Percentiles rank a stretch among this genome's conserved stretches.
These are phyloP conservation scores for Drosophila nasuta DNA, from an alignment of 1,140 invertebrate species.

Conservation along the genomic window DNA sequence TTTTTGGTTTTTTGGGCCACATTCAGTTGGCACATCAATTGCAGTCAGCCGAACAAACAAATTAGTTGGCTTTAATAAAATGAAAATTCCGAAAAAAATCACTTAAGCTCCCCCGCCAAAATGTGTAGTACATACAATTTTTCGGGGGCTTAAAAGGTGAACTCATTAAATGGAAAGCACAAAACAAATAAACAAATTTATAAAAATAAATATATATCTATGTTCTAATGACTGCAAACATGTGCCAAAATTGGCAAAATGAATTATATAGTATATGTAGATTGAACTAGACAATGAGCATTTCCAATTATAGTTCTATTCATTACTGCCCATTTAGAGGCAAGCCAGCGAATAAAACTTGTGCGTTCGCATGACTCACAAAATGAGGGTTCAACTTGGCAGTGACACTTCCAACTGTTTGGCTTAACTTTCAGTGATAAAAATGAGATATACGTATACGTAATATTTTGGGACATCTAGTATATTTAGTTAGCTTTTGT, in stretches of 20 bases:
- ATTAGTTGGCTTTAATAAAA: constrained; percentile 39
- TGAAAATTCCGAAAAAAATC: neutral
- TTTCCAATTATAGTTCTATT: constrained; percentile 9
- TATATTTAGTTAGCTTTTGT: constrained; percentile 43
- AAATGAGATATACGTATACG: constrained; percentile 17
- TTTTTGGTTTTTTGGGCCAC: constrained; percentile 15
- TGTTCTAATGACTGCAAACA: constrained; percentile 3
- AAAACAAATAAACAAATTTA: constrained; percentile 59
- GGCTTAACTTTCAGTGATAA: constrained; percentile 39
- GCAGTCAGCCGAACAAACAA: constrained; percentile 32
- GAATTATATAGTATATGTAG: neutral
- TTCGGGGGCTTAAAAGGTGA: constrained; percentile 6
- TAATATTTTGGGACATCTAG: constrained; percentile 28
- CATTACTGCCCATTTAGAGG: constrained; percentile 17
- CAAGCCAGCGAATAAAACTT: constrained; percentile 8
- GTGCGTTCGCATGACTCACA: constrained; percentile 22
- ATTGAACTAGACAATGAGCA: constrained; percentile 13
- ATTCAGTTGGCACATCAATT: constrained; percentile 31
- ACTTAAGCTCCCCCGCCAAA: constrained; percentile 29
- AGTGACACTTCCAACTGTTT: neutral
- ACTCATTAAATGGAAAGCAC: constrained; percentile 14
- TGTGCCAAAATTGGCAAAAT: constrained; percentile 27
- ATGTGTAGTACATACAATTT: constrained; percentile 3
- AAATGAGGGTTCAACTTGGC: neutral
- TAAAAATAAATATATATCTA: constrained; percentile 52